phyloP scores from a whole-genome alignment of 2,113 vertebrate species.

The Bubalus kerabau region DNA sequence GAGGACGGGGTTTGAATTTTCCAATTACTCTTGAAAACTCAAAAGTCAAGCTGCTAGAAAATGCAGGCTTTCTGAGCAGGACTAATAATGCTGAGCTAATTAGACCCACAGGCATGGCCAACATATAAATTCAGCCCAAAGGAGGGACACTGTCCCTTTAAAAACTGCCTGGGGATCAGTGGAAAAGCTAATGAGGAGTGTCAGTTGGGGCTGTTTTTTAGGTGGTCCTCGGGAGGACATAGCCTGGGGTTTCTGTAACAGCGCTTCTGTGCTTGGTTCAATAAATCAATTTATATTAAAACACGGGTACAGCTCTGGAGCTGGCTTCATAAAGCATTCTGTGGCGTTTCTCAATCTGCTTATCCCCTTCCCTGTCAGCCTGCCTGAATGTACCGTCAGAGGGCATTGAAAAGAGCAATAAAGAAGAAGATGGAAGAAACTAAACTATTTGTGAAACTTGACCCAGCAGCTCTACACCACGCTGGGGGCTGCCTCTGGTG shows the following conservation, averaged over 20 bases:
- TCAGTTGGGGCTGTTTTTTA: slow-evolving; percentile 82
- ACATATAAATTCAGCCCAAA: slow-evolving; percentile 77
- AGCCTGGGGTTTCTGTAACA: slow-evolving; percentile 77
- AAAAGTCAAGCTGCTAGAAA: slow-evolving; percentile 78
- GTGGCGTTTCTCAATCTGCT: slow-evolving; percentile 75
- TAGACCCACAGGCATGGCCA: slow-evolving; percentile 74
- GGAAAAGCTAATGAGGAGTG: slow-evolving; percentile 81
- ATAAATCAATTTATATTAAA: slow-evolving; percentile 83
- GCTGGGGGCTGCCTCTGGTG: slow-evolving; percentile 30
- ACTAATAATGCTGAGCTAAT: slow-evolving; percentile 79
- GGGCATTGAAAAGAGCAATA: slow-evolving; percentile 50
- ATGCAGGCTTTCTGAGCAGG: slow-evolving; percentile 75
- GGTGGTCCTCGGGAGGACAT: slow-evolving; percentile 74
- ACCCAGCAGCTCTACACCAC: slow-evolving; percentile 52
- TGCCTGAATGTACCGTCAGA: slow-evolving; percentile 59
- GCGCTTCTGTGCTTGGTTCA: slow-evolving; percentile 78
- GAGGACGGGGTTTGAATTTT: slow-evolving; percentile 62
- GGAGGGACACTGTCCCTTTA: slow-evolving; percentile 82
- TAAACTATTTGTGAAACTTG: background rate
- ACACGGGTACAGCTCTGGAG: slow-evolving; percentile 42
- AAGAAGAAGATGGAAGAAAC: slow-evolving; percentile 17
- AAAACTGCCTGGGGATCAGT: slow-evolving; percentile 78
- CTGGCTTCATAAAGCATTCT: slow-evolving; percentile 71
- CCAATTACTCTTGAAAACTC: slow-evolving; percentile 79
- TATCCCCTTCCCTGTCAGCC: slow-evolving; percentile 48